Evolutionary conservation across 2,113 vertebrate species (phyloP).

Genomic region (Emberiza fucata): DNA sequence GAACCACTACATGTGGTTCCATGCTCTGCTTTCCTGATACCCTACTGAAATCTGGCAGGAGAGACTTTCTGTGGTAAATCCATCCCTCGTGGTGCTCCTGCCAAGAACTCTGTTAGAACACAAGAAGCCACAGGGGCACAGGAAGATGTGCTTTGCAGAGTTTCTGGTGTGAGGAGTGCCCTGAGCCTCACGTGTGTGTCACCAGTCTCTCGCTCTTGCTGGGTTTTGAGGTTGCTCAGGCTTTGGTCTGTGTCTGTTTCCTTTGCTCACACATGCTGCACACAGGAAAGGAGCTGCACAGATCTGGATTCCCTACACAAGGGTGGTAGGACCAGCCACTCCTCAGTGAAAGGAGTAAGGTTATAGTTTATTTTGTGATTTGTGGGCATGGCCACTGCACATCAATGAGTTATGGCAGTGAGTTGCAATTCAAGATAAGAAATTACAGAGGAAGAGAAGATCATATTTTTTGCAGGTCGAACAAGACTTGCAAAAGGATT

Average conservation of each 20-base stretch:
- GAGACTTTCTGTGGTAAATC: background rate
- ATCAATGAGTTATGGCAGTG: background rate
- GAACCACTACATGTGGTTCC: background rate
- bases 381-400: background rate
- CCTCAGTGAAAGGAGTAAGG: background rate
- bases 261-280: background rate
- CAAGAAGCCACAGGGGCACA: background rate
- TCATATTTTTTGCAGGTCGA: background rate
- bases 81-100: background rate
- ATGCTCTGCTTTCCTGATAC: background rate
- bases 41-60: background rate
- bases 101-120: background rate
- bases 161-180: background rate
- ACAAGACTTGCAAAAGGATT: background rate
- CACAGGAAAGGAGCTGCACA: background rate
- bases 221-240: background rate
- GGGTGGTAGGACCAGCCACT: background rate
- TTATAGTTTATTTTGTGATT: background rate
- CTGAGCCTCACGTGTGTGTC: background rate
- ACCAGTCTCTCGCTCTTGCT: background rate
- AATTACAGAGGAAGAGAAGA: background rate
- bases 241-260: background rate
- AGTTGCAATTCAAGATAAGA: background rate
- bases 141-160: background rate
- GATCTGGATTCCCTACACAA: background rate